Evolutionary conservation across 37 sponge, comb jelly and placozoan species (phyloP).

Genomic region (Halichondria panicea): DNA sequence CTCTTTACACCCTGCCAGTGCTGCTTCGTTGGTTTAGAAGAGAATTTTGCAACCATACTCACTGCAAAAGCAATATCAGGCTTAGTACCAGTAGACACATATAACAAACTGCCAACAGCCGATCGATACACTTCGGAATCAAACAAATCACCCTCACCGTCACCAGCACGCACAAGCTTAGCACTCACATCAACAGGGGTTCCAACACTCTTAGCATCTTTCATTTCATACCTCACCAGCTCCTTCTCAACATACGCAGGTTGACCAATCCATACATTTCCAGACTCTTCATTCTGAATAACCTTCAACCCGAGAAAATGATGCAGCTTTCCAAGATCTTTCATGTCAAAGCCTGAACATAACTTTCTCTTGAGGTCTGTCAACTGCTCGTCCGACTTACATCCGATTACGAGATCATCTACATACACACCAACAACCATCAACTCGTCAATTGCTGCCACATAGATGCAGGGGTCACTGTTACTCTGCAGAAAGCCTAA

Average conservation of each 20-base stretch:
- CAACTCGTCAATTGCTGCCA: not conserved
- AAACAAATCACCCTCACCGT: constrained; percentile 12
- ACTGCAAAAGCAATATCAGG: constrained; percentile 59
- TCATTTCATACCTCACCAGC: constrained; percentile 52
- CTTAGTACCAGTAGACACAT: constrained; percentile 44
- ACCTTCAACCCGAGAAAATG: constrained; percentile 54
- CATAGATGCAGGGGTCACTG: constrained; percentile 62
- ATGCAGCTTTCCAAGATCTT: constrained; percentile 54
- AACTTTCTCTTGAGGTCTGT: constrained; percentile 27
- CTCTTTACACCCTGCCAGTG: constrained; percentile 51
- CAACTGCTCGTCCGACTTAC: constrained; percentile 1
- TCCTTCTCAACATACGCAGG: constrained; percentile 44
- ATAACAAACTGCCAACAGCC: constrained; percentile 41
- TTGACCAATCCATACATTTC: constrained; percentile 62
- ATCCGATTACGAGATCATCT: constrained; percentile 48
- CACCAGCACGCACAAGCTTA: constrained; percentile 36
- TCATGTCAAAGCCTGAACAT: constrained; percentile 19
- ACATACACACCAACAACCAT: constrained; percentile 56
- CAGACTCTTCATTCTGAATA: constrained; percentile 32
- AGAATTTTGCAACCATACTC: constrained; percentile 33
- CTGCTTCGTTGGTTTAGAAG: constrained; percentile 38
- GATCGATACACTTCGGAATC: constrained; percentile 28
- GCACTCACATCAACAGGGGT: constrained; percentile 17
- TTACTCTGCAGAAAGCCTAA: constrained; percentile 53
- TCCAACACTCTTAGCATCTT: constrained; percentile 26